Percentiles rank a stretch among this genome's conserved stretches.
Evolutionary conservation across 2,888 invertebrate species (phyloP).

Genomic region (Meliscaeva auricollis): DNA sequence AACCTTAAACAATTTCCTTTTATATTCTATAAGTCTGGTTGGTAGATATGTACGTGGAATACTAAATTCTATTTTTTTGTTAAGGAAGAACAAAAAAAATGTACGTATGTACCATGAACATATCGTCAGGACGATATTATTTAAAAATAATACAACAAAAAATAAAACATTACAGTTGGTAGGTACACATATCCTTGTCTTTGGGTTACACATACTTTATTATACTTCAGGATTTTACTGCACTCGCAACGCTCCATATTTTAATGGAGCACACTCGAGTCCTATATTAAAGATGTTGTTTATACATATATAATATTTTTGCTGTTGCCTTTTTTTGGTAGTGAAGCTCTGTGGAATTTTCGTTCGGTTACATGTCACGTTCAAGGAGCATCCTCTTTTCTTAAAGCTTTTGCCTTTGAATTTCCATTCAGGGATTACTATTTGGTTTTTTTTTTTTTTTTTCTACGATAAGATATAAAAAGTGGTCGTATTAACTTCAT

Average conservation of each 20-base stretch:
- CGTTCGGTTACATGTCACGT: conserved; percentile 57
- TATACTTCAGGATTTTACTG: background rate
- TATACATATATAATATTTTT: background rate
- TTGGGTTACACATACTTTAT: conserved; percentile 1
- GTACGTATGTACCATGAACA: too few relatives aligned
- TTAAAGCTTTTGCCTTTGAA: conserved; percentile 7
- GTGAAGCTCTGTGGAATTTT: conserved; percentile 4
- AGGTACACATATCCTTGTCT: too few relatives aligned
- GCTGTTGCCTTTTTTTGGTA: background rate
- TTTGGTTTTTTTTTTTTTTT: conserved; percentile 13
- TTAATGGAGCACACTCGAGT: conserved; percentile 66
- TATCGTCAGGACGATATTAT: too few relatives aligned
- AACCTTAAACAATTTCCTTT: too few relatives aligned
- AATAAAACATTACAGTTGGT: too few relatives aligned
- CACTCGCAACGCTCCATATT: conserved; percentile 63
- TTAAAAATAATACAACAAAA: too few relatives aligned
- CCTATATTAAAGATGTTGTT: conserved; percentile 59
- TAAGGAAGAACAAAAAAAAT: too few relatives aligned
- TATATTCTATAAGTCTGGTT: too few relatives aligned
- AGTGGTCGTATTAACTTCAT: conserved; percentile 18
- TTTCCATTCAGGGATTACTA: conserved; percentile 45
- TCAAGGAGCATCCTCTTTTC: conserved; percentile 36
- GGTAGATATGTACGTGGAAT: too few relatives aligned
- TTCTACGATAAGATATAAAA: background rate
- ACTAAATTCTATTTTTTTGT: too few relatives aligned